phyloP scores from a whole-genome alignment of 2,113 vertebrate genomes.

The Vanacampus margaritifer region DNA sequence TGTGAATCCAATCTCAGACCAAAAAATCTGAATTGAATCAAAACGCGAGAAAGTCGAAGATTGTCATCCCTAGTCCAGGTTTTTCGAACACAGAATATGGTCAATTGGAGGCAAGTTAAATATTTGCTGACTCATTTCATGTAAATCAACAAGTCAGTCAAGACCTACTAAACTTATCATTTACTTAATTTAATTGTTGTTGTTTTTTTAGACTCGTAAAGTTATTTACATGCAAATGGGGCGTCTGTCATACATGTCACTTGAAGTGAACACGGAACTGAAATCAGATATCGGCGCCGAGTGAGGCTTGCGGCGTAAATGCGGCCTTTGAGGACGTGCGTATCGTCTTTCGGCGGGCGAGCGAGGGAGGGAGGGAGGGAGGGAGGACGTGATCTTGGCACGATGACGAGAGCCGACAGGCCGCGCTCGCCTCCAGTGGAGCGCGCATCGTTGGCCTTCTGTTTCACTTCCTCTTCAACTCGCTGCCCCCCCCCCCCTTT shows the following conservation, averaged over 20 bases:
- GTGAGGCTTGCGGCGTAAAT: neutral
- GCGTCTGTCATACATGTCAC: neutral
- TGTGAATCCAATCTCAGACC: no score
- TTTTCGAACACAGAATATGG: no score
- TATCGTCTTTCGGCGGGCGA: neutral
- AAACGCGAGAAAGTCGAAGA: no score
- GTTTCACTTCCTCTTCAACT: slow-evolving; percentile 57
- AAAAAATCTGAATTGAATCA: no score
- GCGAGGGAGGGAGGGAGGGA: neutral
- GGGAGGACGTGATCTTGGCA: slow-evolving; percentile 12
- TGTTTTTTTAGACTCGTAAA: no score
- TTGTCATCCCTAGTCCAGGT: no score
- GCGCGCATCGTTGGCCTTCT: slow-evolving; percentile 64
- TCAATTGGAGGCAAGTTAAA: no score
- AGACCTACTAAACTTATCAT: no score
- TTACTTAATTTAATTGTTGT: no score
- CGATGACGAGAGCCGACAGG: slow-evolving; percentile 43
- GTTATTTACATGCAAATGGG: neutral
- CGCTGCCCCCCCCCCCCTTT: neutral
- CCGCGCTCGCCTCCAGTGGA: slow-evolving; percentile 53
- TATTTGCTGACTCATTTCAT: no score
- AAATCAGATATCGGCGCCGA: neutral
- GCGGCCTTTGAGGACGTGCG: neutral
- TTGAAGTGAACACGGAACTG: neutral
- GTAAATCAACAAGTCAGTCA: no score